Evolutionary conservation across 2,113 vertebrate genomes (phyloP).

Genomic region (Scartelaos histophorus): DNA sequence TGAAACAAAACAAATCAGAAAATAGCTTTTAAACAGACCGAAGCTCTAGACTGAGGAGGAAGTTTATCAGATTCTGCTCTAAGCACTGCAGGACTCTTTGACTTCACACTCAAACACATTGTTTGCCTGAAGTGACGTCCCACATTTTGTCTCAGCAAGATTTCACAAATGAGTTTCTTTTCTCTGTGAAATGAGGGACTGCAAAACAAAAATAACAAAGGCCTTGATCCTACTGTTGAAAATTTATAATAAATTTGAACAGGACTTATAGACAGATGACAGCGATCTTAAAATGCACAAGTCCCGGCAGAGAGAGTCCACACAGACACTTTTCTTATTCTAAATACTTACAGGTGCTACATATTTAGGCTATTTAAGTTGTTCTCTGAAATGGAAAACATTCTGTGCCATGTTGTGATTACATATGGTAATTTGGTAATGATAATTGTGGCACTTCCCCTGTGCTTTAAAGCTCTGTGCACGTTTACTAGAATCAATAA

Average conservation of each 20-base stretch:
- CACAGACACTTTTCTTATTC: no score
- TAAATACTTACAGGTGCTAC: no score
- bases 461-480: no score
- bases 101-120: not conserved
- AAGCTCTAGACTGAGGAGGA: not conserved
- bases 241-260: not conserved
- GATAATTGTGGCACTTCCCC: no score
- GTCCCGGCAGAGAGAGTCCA: no score
- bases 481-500: no score
- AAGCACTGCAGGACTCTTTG: no score
- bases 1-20: no score
- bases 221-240: not conserved
- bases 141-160: not conserved
- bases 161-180: not conserved
- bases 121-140: not conserved
- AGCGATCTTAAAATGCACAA: not conserved
- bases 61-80: not conserved
- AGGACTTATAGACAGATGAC: not conserved
- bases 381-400: no score
- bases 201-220: not conserved
- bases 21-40: not conserved
- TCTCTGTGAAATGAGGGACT: not conserved
- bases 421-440: no score
- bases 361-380: no score
- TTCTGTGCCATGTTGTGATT: no score